Percentiles rank a stretch among this genome's conserved stretches.
These are phyloP conservation scores for Prunella fulvescens DNA, from an alignment of 2,113 vertebrate genomes.

Conservation along the genomic window DNA sequence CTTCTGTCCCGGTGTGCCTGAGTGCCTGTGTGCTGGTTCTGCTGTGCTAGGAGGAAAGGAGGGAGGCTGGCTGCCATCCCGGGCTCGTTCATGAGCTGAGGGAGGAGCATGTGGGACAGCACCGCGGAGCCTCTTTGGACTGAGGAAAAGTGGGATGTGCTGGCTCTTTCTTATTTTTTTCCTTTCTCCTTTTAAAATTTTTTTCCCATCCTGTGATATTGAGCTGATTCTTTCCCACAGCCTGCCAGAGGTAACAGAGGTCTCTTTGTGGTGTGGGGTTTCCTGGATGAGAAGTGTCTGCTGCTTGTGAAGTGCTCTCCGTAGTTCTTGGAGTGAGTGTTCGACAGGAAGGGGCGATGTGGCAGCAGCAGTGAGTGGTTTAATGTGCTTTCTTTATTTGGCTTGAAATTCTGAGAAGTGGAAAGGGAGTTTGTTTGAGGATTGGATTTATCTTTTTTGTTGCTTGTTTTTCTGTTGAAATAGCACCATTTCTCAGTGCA, in stretches of 20 bases:
- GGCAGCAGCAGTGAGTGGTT: not conserved
- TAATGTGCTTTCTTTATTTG: not conserved
- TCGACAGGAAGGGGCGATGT: not conserved
- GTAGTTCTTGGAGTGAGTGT: not conserved
- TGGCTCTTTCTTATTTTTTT: not conserved
- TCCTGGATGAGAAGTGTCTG: not conserved
- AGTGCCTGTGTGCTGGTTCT: fast-evolving
- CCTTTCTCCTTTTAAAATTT: not conserved
- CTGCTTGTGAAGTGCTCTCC: not conserved
- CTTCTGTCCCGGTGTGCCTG: not conserved
- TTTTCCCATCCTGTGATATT: not conserved
- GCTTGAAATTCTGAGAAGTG: not conserved
- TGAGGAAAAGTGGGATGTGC: not conserved
- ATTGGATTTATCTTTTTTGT: not conserved
- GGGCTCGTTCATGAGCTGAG: not conserved
- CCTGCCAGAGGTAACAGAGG: not conserved
- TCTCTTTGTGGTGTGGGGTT: constrained; percentile 4
- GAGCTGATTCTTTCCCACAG: not conserved
- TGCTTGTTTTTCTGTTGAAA: not conserved
- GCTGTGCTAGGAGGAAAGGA: not conserved
- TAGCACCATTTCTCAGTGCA: not conserved
- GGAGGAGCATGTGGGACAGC: not conserved
- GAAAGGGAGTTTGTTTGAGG: not conserved
- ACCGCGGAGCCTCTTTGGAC: not conserved
- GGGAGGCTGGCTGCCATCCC: not conserved